Evolutionary conservation across 2,113 vertebrate species (phyloP).

Genomic region (Lepus americanus): DNA sequence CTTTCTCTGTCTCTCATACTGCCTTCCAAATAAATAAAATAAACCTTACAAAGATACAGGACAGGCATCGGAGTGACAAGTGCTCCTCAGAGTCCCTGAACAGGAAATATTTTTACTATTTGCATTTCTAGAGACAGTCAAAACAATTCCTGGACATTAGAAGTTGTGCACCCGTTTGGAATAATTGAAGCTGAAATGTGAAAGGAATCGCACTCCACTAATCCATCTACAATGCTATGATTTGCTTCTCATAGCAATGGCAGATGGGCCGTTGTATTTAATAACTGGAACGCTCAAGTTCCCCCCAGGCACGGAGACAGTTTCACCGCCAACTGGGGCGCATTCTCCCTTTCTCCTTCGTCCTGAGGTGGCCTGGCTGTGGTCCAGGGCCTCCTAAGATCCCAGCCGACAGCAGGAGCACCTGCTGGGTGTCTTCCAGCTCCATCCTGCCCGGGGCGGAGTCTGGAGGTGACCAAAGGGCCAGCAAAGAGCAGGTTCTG

Average conservation of each 20-base stretch:
- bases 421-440: slow-evolving; percentile 52
- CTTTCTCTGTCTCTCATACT: no score
- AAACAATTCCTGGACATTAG: slow-evolving; percentile 84
- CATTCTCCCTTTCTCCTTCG: slow-evolving; percentile 56
- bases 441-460: not conserved
- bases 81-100: not conserved
- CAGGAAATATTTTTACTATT: slow-evolving; percentile 73
- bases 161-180: slow-evolving; percentile 83
- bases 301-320: slow-evolving; percentile 82
- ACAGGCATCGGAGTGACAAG: not conserved
- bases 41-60: no score
- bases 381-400: slow-evolving; percentile 75
- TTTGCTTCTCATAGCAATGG: slow-evolving; percentile 84
- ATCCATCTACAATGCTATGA: slow-evolving; percentile 86
- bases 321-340: slow-evolving; percentile 85
- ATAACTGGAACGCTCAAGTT: slow-evolving; percentile 84
- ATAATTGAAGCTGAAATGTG: slow-evolving; percentile 87
- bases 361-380: slow-evolving; percentile 77
- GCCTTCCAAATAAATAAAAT: no score
- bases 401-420: slow-evolving; percentile 66
- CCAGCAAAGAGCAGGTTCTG: not conserved
- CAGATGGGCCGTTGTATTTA: slow-evolving; percentile 84
- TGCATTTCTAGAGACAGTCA: slow-evolving; percentile 71
- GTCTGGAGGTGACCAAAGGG: slow-evolving; percentile 52
- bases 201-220: slow-evolving; percentile 82